Evolutionary conservation across 2,113 vertebrate genomes (phyloP).

Genomic region (Ceyx margarethae): DNA sequence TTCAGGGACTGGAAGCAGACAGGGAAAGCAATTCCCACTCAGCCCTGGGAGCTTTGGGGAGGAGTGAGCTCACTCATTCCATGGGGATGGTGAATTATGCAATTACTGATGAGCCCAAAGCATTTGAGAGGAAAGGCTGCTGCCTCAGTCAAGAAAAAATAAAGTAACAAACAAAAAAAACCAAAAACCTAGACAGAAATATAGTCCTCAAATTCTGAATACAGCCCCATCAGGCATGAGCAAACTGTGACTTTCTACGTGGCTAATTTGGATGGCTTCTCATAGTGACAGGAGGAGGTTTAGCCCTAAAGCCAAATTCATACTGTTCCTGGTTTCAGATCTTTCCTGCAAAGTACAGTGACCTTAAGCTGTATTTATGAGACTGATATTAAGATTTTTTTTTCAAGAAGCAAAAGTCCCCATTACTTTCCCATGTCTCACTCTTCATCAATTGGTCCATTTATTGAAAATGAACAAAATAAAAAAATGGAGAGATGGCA

Average conservation of each 20-base stretch:
- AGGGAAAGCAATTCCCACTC: background rate
- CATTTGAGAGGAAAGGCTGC: background rate
- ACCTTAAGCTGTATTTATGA: background rate
- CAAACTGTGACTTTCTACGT: background rate
- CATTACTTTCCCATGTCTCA: background rate
- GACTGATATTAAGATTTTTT: background rate
- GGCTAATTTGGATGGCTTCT: background rate
- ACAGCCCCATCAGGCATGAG: background rate
- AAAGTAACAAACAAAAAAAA: background rate
- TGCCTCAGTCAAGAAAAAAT: background rate
- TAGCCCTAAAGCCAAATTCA: background rate
- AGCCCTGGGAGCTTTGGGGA: background rate
- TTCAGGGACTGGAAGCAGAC: background rate
- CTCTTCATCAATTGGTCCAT: background rate
- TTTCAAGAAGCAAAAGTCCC: background rate
- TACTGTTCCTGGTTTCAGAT: background rate
- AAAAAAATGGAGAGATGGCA: background rate
- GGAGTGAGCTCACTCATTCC: background rate
- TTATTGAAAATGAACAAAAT: background rate
- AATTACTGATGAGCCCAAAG: background rate
- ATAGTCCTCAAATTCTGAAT: background rate
- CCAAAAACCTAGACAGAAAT: background rate
- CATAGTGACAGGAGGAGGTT: rapidly evolving
- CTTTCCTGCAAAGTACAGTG: background rate
- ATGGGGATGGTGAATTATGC: background rate